Conservation (phyloP, 2,888 invertebrate genomes). For the Microctonus hyperodae region DNA sequence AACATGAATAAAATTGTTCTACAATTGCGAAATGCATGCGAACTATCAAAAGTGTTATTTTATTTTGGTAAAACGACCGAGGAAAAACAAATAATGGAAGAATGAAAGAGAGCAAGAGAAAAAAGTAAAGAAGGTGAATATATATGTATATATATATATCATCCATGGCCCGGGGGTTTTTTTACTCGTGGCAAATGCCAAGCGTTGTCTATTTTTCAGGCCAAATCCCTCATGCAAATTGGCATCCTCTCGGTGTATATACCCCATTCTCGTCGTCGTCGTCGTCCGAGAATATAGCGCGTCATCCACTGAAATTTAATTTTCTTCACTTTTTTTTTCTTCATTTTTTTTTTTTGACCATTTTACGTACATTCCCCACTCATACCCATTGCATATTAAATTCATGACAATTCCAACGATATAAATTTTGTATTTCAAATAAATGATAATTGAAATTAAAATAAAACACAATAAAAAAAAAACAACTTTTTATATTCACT, state of each 20-base stretch:
- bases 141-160: slow-evolving; percentile 2
- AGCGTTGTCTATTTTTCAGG: slow-evolving; percentile 49
- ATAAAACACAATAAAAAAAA: no score
- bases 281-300: slow-evolving; percentile 7
- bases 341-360: slow-evolving; percentile 23
- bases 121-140: not conserved
- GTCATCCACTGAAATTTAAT: slow-evolving; percentile 44
- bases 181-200: slow-evolving; percentile 38
- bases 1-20: not conserved
- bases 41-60: not conserved
- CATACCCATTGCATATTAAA: not conserved
- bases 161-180: slow-evolving; percentile 10
- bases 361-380: not conserved
- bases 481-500: no score
- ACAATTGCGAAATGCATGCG: not conserved
- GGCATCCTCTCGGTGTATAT: slow-evolving; percentile 32
- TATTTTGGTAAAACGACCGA: not conserved
- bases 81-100: not conserved
- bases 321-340: slow-evolving; percentile 31
- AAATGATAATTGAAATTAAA: not conserved
- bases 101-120: slow-evolving; percentile 13
- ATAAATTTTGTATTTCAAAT: not conserved
- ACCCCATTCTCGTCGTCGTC: slow-evolving; percentile 8
- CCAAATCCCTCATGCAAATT: slow-evolving; percentile 52
- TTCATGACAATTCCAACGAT: not conserved